Base-by-base conservation (phyloP, 2,888 invertebrate genomes). In the Oscheius sp. region DNA sequence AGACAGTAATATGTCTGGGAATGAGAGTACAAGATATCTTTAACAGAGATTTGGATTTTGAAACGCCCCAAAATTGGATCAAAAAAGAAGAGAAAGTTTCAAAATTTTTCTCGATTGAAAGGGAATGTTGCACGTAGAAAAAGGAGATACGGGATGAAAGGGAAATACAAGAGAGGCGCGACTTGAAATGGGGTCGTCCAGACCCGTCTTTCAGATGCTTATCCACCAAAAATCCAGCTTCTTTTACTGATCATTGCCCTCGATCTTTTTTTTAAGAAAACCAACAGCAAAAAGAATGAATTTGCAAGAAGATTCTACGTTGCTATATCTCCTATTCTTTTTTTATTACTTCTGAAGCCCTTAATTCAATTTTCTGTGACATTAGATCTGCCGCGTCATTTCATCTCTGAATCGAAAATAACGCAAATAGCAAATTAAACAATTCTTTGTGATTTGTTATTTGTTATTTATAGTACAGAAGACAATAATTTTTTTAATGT, bases 401-500 rank as follows among this genome's bases (percentile, higher is more conserved):
- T n/a, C n/a, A n/a, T n/a, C n/a, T n/a, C n/a, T n/a, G n/a, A n/a
- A n/a, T n/a, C n/a, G n/a, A n/a, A n/a, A n/a, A n/a, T n/a, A n/a
- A n/a, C n/a, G n/a, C n/a, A n/a, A n/a, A n/a, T n/a, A n/a, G n/a
- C n/a, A n/a, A n/a, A n/a, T n/a, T n/a, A n/a, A n/a, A n/a, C n/a
- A n/a, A n/a, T n/a, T n/a, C n/a, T n/a, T n/a, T n/a, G n/a, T n/a
- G n/a, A n/a, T n/a, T n/a, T n/a, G n/a, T n/a, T n/a, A n/a, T n/a
- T n/a, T n/a, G n/a, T n/a, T n/a, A n/a, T n/a, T n/a, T n/a, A n/a
- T n/a, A n/a, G n/a, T n/a, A n/a, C 32, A 6, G 24, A 28, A 28
- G 20, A 57, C 20, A n/a, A n/a, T n/a, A n/a, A n/a, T n/a, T n/a
- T 28, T 24, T 63, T 86, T 70, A 84, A 68, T 85, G 85, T 44